Percentiles rank a stretch among this genome's conserved stretches.
phyloP scores from a whole-genome alignment of 1,140 invertebrate species.

The Brachionus sp. region DNA sequence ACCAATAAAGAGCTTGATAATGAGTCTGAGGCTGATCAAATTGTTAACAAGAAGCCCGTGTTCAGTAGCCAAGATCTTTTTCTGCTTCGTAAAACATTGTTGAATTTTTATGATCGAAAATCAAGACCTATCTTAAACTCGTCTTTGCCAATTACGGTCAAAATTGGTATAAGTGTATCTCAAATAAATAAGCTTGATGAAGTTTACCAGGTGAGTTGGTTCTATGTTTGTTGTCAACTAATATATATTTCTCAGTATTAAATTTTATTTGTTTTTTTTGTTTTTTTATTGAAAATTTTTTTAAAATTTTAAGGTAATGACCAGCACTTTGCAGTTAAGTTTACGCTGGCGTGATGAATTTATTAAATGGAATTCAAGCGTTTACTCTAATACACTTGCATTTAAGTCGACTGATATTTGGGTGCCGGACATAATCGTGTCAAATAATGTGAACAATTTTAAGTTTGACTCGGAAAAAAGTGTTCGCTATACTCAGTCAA shows the following conservation, averaged over 20 bases:
- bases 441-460: conserved; percentile 19
- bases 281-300: no score
- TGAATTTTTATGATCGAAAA: conserved; percentile 26
- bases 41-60: neutral
- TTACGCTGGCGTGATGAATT: conserved; percentile 11
- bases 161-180: neutral
- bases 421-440: conserved; percentile 14
- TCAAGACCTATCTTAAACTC: neutral
- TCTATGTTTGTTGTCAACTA: no score
- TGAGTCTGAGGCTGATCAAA: neutral
- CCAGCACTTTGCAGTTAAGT: conserved; percentile 11
- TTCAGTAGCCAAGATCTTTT: neutral
- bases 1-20: neutral
- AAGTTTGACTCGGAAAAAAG: neutral
- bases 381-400: conserved; percentile 6
- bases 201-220: conserved; percentile 18
- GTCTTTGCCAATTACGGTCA: neutral
- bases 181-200: conserved; percentile 29
- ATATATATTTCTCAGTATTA: no score
- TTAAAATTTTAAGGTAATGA: conserved; percentile 43
- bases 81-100: neutral
- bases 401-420: conserved; percentile 24
- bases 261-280: no score
- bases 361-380: conserved; percentile 32
- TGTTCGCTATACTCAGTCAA: neutral